Conservation (phyloP, 2,797 vertebrate genomes). For the Champsocephalus gunnari region DNA sequence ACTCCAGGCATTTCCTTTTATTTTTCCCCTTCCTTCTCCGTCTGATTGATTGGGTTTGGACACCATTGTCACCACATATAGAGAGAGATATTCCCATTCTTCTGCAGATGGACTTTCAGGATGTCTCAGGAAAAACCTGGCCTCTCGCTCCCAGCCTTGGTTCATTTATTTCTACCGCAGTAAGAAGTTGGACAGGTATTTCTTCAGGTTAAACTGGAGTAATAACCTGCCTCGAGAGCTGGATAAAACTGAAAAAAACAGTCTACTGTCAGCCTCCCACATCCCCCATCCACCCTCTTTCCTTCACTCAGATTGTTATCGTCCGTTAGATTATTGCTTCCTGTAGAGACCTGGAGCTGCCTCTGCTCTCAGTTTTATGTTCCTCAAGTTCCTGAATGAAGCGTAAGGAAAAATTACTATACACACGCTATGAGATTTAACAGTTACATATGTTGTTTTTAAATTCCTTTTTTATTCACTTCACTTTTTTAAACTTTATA, state of each 20-base stretch:
- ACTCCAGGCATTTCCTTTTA: constrained; percentile 62
- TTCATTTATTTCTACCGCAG: constrained; percentile 37
- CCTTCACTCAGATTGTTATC: constrained; percentile 77
- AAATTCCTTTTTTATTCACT: not conserved
- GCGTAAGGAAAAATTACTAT: constrained; percentile 28
- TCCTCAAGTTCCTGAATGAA: constrained; percentile 54
- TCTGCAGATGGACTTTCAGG: constrained; percentile 36
- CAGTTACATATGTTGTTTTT: constrained; percentile 5
- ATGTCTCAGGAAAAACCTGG: constrained; percentile 9
- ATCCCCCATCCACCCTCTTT: constrained; percentile 44
- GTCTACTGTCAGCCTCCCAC: constrained; percentile 46
- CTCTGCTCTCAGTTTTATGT: constrained; percentile 63
- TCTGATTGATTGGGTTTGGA: constrained; percentile 51
- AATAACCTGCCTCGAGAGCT: constrained; percentile 51
- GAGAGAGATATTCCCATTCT: constrained; percentile 30
- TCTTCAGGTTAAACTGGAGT: constrained; percentile 52
- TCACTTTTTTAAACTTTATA: not conserved
- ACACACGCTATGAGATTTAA: constrained; percentile 10
- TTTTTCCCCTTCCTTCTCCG: constrained; percentile 48
- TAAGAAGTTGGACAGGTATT: constrained; percentile 38
- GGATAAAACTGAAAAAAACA: constrained; percentile 47
- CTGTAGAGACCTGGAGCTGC: constrained; percentile 73
- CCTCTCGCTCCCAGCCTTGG: not conserved
- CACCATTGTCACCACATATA: constrained; percentile 34
- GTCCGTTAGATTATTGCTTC: constrained; percentile 77